Conservation (phyloP, 1,140 invertebrate species). For the Chelonus insularis region DNA sequence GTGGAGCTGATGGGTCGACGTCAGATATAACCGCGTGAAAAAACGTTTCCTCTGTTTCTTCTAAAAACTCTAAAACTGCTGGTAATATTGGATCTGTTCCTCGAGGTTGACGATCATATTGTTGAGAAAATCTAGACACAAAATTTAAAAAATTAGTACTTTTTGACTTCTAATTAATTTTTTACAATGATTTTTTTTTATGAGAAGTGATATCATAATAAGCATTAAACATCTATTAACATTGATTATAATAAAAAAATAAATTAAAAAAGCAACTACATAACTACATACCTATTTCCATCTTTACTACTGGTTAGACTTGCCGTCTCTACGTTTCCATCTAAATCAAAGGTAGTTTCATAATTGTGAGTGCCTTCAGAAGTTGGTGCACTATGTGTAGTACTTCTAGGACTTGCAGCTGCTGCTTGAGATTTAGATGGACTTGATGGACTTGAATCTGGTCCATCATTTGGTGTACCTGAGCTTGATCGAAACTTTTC, state of each 20-base stretch:
- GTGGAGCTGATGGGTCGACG: conserved; percentile 80
- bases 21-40: conserved; percentile 84
- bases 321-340: conserved; percentile 80
- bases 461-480: conserved; percentile 50
- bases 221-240: no score
- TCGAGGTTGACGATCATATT: conserved; percentile 63
- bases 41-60: conserved; percentile 91
- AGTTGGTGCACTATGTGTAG: conserved; percentile 45
- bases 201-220: no score
- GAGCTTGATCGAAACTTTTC: conserved; percentile 53
- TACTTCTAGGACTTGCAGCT: conserved; percentile 44
- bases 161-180: no score
- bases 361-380: conserved; percentile 67
- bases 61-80: conserved; percentile 90
- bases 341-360: conserved; percentile 81
- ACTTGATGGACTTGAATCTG: conserved; percentile 50
- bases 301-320: conserved; percentile 67
- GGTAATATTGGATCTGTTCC: conserved; percentile 89
- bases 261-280: not conserved
- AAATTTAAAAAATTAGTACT: no score
- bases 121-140: conserved; percentile 56
- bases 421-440: conserved; percentile 46
- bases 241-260: no score
- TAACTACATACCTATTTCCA: conserved; percentile 64
- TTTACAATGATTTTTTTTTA: no score